A percentile compares a stretch with the other conserved stretches of the same genome.
Evolutionary conservation across 1,140 invertebrate species (phyloP).

Genomic region (Drosophila kepulauana): DNA sequence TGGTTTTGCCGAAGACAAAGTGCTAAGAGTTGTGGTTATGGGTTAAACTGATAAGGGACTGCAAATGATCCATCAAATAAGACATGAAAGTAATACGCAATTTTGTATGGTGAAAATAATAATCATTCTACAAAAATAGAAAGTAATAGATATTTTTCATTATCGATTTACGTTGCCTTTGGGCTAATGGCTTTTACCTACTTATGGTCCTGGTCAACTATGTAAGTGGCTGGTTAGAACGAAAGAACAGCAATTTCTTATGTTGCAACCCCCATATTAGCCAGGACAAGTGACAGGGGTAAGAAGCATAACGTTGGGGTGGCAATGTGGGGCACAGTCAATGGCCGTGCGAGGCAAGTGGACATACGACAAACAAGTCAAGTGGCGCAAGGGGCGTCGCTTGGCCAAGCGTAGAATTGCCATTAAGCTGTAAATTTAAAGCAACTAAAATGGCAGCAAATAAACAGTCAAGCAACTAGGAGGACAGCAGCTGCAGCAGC

Average conservation of each 20-base stretch:
- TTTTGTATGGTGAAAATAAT: neutral
- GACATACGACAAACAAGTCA: conserved; percentile 61
- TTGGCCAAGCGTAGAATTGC: conserved; percentile 71
- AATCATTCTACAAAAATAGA: neutral
- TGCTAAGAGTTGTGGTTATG: conserved; percentile 10
- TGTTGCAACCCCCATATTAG: conserved; percentile 51
- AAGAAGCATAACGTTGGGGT: conserved; percentile 59
- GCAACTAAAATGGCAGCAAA: conserved; percentile 79
- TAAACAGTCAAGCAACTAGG: conserved; percentile 57
- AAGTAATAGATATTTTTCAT: neutral
- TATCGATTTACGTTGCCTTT: neutral
- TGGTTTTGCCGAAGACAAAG: conserved; percentile 6
- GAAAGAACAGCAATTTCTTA: conserved; percentile 15
- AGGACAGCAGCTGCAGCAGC: conserved; percentile 8
- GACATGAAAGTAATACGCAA: neutral
- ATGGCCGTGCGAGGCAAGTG: neutral
- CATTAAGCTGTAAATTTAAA: conserved; percentile 80
- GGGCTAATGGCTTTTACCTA: neutral
- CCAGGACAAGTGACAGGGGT: conserved; percentile 62
- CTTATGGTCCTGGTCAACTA: conserved; percentile 5
- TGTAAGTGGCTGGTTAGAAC: neutral
- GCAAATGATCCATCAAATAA: conserved; percentile 23
- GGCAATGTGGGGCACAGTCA: conserved; percentile 13
- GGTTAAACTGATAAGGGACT: neutral
- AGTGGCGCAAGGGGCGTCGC: conserved; percentile 32